Percentiles rank a stretch among this genome's conserved stretches.
These are phyloP conservation scores for Burhinus oedicnemus DNA, from an alignment of 2,113 vertebrate genomes.

Conservation along the genomic window DNA sequence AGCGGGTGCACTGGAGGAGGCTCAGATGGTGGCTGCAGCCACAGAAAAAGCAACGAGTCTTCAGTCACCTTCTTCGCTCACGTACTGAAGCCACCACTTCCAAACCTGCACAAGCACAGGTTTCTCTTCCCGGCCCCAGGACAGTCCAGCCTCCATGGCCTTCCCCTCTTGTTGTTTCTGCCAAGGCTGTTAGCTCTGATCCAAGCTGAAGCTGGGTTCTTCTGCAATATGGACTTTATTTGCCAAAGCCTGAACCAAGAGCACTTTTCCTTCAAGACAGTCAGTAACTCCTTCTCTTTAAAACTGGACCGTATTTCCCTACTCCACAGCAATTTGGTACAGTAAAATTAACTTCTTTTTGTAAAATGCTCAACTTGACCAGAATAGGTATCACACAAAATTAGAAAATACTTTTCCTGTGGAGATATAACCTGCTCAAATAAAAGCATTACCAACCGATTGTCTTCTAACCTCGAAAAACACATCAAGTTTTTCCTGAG, in stretches of 20 bases:
- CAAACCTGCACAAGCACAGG: background rate
- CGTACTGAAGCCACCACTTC: rapidly evolving
- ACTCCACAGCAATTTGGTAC: background rate
- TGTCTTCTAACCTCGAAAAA: background rate
- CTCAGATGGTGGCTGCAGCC: rapidly evolving
- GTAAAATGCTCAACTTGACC: rapidly evolving
- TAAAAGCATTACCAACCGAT: rapidly evolving
- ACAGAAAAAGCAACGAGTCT: background rate
- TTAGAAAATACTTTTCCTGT: rapidly evolving
- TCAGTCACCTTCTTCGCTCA: background rate
- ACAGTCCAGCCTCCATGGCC: background rate
- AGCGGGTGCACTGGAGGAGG: rapidly evolving
- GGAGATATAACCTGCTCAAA: background rate
- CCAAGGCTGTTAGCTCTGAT: background rate
- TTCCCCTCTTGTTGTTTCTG: background rate
- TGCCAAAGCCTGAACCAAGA: rapidly evolving
- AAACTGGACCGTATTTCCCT: background rate
- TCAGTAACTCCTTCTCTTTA: background rate
- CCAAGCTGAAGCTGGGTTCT: background rate
- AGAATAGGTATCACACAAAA: background rate
- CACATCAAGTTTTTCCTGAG: background rate
- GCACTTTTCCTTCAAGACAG: background rate
- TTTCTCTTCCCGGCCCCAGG: background rate
- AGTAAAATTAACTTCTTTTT: background rate
- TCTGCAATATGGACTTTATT: background rate